These are phyloP conservation scores for Cosmopolites sordidus DNA, from an alignment of 2,888 invertebrate species.

Conservation along the genomic window DNA sequence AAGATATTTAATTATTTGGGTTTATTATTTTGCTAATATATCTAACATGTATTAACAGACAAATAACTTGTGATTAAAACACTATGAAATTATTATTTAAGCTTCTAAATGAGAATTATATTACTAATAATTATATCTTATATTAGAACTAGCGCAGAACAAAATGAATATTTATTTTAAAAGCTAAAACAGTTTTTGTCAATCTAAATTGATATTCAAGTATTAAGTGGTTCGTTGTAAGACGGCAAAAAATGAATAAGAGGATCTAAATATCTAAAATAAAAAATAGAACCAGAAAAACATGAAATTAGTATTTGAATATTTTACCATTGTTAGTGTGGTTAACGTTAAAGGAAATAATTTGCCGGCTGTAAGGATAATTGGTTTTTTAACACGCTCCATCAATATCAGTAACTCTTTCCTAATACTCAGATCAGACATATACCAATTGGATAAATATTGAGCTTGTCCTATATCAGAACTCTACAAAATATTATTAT, in stretches of 20 bases:
- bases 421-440: constrained; percentile 42
- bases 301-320: constrained; percentile 20
- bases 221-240: constrained; percentile 4
- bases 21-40: no score
- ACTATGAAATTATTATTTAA: no score
- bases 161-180: no score
- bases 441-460: constrained; percentile 46
- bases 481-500: constrained; percentile 44
- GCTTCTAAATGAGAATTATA: no score
- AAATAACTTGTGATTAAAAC: no score
- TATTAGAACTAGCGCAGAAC: no score
- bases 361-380: constrained; percentile 48
- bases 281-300: constrained; percentile 46
- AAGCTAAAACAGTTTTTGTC: no score
- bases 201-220: no score
- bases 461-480: constrained; percentile 43
- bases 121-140: no score
- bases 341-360: constrained; percentile 50
- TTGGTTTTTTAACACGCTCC: constrained; percentile 49
- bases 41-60: no score
- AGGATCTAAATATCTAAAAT: constrained; percentile 15
- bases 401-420: constrained; percentile 47
- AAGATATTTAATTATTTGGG: no score
- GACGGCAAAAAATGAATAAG: constrained; percentile 18
- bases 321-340: constrained; percentile 44